Evolutionary conservation across 1,140 invertebrate species (phyloP).

Genomic region (Bombus huntii): DNA sequence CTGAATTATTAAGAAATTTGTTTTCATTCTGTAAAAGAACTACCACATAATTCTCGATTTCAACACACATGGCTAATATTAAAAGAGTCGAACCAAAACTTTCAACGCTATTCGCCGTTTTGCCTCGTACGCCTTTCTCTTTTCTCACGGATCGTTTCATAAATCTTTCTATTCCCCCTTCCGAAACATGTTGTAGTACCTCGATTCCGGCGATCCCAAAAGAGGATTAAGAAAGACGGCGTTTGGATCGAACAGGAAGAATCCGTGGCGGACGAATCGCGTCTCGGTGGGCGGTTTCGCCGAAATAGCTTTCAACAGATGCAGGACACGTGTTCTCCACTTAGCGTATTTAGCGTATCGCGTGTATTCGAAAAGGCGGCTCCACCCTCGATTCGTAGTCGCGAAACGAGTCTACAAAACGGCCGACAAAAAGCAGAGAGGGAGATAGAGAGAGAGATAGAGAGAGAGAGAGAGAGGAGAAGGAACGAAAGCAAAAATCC

Average conservation of each 20-base stretch:
- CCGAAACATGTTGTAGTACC: neutral
- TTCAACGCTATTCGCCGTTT: neutral
- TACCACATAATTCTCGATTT: neutral
- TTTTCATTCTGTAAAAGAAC: too few species aligned
- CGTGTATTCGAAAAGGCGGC: constrained; percentile 18
- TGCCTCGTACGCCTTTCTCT: neutral
- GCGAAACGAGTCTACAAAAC: neutral
- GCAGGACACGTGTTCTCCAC: constrained; percentile 48
- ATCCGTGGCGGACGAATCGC: neutral
- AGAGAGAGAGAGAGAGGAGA: neutral
- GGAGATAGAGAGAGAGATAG: accelerated
- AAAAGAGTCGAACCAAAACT: neutral
- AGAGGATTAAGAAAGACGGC: neutral
- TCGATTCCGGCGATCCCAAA: neutral
- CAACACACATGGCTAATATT: neutral
- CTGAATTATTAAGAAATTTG: neutral
- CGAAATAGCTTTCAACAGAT: constrained; percentile 46
- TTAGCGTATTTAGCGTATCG: constrained; percentile 30
- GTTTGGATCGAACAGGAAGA: neutral
- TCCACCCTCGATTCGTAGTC: neutral
- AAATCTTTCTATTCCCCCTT: neutral
- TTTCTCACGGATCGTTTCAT: neutral
- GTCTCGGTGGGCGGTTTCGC: constrained; percentile 22
- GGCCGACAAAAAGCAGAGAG: neutral
- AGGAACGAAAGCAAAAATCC: neutral